Base-by-base conservation (phyloP, 2,797 vertebrate genomes). In the Adrianichthys oophorus region DNA sequence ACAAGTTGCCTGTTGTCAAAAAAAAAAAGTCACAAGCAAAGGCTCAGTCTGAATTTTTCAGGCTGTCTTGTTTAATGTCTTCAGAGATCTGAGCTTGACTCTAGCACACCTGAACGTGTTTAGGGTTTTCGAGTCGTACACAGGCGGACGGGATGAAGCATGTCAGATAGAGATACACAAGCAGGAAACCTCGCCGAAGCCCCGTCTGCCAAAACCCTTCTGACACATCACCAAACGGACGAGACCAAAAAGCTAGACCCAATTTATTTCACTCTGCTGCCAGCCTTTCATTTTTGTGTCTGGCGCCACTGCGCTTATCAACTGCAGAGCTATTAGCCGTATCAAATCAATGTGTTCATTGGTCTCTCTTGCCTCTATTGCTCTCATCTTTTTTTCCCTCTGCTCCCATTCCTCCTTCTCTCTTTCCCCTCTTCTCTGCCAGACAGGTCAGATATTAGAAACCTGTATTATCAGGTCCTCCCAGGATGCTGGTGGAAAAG, bases 381-480 rank as follows among this genome's bases (percentile, higher is more conserved):
- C 75, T 62, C 65, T 65, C 66, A 50, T 59, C 59, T 73, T 68
- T 68, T 72, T 44, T 67, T 32, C 32, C 17, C 50, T 44, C 46
- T 46, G 47, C 15, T 52, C 42, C 44, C 16, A 17, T 62, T 63
- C 32, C 42, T 24, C 56, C 19, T 60, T 54, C 65, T 21, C 66
- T 23, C 52, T 29, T 29, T 42, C 59, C 26, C 51, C 40, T n/a
- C 54, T 59, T 48, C 50, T 62, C 75, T 77, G 68, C 76, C 83
- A 89, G 89, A 89, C 86, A 89, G 88, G 84, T 89, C 85, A 84
- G 83, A 87, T 87, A 89, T 90, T 89, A 90, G 83, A 89, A 89
- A 88, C 80, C 86, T 83, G 85, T 86, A 89, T 88, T 91, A 90
- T 90, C 88, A 84, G 89, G 85, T 86, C 86, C 84, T 85, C 82